Evolutionary conservation across 1,140 invertebrate species (phyloP), one percentile per base, ranked within the genome.

Genomic region (Bombus confusus): DNA sequence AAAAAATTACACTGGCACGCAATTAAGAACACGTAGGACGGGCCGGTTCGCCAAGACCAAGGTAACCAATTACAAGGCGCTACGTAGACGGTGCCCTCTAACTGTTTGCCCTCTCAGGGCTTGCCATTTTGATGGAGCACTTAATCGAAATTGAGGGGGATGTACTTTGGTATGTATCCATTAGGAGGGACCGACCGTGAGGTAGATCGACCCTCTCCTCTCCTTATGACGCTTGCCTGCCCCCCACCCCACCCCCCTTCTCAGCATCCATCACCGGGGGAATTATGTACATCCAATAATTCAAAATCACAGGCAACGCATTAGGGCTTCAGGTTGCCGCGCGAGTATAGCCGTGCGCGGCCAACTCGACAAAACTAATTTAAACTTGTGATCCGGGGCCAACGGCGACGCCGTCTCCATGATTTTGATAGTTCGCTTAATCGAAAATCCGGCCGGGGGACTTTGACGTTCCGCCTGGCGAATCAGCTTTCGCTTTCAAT

Each of bases 51-150:
- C 22, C n/a, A 47, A 34, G 82, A 41, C 28, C 74, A 10, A 57
- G 47, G 68, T 72, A 68, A 85, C 76, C 68, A 85, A 81, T 85
- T 81, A 75, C 69, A 85, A 66, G 69, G 84, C 25, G 84, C 59
- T n/a, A 52, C 31, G 69, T 28, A 74, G 68, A 66, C 57, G 47
- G 8, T 81, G 71, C 83, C 76, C 83, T 85, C 39, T 80, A 80
- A 80, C 77, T 64, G 83, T 80, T 85, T 80, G 79, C 84, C 57
- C 71, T 74, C 79, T 81, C 78, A 66, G 80, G 84, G 79, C 71
- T 80, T 85, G 79, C 84, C 79, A 81, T 85, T 80, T 85, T 85
- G 84, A 85, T 74, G 84, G 79, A 85, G 78, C 84, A 81, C 84
- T 85, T 85, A 81, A 85, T 85, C 84, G 84, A 85, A 85, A 80